phyloP scores from a whole-genome alignment of 1,140 invertebrate species.

The Coboldia fuscipes region DNA sequence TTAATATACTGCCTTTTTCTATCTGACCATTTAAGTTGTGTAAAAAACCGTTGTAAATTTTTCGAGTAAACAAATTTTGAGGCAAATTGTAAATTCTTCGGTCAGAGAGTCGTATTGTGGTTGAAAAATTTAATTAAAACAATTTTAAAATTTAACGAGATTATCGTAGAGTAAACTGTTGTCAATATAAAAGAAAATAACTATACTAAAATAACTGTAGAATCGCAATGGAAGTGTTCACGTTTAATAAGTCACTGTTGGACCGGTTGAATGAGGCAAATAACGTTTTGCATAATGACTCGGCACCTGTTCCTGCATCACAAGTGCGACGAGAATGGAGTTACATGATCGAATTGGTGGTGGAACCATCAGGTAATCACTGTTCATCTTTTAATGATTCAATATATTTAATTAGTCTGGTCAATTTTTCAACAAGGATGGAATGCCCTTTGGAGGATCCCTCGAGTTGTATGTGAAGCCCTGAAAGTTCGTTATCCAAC shows the following conservation, averaged over 20 bases:
- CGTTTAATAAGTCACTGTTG: slow-evolving; percentile 31
- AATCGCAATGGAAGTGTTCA: slow-evolving; percentile 28
- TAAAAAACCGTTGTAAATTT: too few species aligned
- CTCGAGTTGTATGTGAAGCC: slow-evolving; percentile 29
- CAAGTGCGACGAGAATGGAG: slow-evolving; percentile 29
- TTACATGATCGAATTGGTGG: slow-evolving; percentile 27
- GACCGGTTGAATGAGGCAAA: slow-evolving; percentile 28
- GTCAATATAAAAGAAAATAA: too few species aligned
- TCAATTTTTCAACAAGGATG: slow-evolving; percentile 19
- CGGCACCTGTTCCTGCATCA: slow-evolving; percentile 23
- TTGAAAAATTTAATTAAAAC: too few species aligned
- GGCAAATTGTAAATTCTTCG: too few species aligned
- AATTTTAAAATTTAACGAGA: too few species aligned
- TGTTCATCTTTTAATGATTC: not conserved
- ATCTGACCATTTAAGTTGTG: too few species aligned
- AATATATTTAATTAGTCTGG: not conserved
- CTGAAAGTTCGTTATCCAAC: slow-evolving; percentile 32
- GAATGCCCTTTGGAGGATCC: slow-evolving; percentile 39
- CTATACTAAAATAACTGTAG: too few species aligned
- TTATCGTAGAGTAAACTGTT: too few species aligned
- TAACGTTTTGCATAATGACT: slow-evolving; percentile 24
- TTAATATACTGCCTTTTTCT: too few species aligned
- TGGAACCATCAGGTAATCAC: slow-evolving; percentile 24
- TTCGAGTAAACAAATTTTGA: too few species aligned
- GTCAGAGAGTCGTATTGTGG: too few species aligned